Conservation (phyloP, 2,113 vertebrate genomes). For the Atractosteus spatula region DNA sequence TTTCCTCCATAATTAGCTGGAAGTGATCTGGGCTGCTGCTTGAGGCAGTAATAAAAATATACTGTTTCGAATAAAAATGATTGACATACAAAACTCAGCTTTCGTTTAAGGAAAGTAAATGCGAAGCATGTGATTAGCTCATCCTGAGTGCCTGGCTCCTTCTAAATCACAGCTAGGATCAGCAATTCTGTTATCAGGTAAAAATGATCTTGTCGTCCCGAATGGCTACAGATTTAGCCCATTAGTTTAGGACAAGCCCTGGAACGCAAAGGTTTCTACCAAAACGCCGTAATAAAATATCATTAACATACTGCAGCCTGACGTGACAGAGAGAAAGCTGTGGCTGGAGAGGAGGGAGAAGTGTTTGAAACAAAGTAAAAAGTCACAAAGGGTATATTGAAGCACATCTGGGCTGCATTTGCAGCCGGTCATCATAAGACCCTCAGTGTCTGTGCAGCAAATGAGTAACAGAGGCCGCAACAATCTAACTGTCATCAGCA, state of each 20-base stretch:
- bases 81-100: not conserved
- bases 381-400: conserved; percentile 54
- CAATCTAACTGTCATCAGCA: conserved; percentile 86
- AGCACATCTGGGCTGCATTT: conserved; percentile 88
- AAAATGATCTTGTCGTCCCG: conserved; percentile 64
- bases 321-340: conserved; percentile 65
- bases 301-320: conserved; percentile 64
- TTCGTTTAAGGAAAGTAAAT: conserved; percentile 17
- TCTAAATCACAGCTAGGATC: conserved; percentile 25
- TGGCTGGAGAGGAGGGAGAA: conserved; percentile 62
- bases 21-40: conserved; percentile 16
- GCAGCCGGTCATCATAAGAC: conserved; percentile 70
- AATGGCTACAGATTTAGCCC: conserved; percentile 69
- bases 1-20: not conserved
- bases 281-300: conserved; percentile 70
- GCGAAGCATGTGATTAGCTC: conserved; percentile 11
- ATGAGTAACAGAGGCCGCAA: conserved; percentile 80
- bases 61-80: conserved; percentile 10
- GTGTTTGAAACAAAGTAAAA: conserved; percentile 69
- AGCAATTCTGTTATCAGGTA: conserved; percentile 54
- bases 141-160: conserved; percentile 9
- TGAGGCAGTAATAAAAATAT: conserved; percentile 25
- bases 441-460: conserved; percentile 74
- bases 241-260: conserved; percentile 65
- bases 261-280: conserved; percentile 62